These are phyloP conservation scores for Coenobita brevimanus DNA, from an alignment of 1,140 invertebrate genomes.

Conservation along the genomic window DNA sequence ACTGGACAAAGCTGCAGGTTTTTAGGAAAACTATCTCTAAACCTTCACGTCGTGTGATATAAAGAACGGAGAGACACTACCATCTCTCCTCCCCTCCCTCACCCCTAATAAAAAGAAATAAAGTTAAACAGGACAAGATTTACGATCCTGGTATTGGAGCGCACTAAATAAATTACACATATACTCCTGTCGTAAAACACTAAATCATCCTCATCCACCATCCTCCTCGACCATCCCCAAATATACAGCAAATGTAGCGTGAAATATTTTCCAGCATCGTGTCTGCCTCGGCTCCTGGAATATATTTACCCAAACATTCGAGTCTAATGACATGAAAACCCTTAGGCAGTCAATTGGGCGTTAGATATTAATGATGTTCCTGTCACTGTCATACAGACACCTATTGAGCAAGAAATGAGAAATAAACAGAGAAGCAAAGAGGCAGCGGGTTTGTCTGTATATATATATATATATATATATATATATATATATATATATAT, in stretches of 20 bases:
- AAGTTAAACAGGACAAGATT: neutral
- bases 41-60: too few species aligned
- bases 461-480: neutral
- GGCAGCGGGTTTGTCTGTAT: neutral
- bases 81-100: conserved; percentile 39
- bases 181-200: neutral
- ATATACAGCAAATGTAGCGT: too few species aligned
- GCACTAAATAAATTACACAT: conserved; percentile 3
- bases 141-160: neutral
- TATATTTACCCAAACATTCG: too few species aligned
- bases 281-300: too few species aligned
- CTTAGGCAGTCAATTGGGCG: too few species aligned
- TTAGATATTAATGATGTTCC: too few species aligned
- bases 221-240: too few species aligned
- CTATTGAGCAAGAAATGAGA: neutral
- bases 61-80: too few species aligned
- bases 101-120: conserved; percentile 24
- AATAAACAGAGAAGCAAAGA: neutral
- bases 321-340: too few species aligned
- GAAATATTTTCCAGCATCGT: too few species aligned
- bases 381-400: neutral
- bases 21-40: too few species aligned
- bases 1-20: too few species aligned
- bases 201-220: neutral
- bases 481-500: conserved; percentile 9